Base-by-base conservation (phyloP, 2,888 invertebrate genomes). In the Watsonalla binaria region DNA sequence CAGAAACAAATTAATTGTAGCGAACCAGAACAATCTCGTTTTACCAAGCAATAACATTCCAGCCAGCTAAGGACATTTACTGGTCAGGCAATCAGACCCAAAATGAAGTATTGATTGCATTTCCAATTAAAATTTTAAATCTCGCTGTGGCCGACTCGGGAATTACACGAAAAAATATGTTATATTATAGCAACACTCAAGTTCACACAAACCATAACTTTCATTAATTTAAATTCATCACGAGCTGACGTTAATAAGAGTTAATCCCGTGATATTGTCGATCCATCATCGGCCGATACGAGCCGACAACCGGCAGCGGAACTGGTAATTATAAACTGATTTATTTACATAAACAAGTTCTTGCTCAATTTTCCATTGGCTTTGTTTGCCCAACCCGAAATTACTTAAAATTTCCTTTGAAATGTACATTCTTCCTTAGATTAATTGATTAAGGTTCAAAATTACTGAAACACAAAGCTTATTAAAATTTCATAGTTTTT, bases 151-250 rank as follows among this genome's bases (percentile, higher is more conserved):
- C 5, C 42, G 9, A 42, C 42, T 42, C 42, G 8, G 42, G 7
- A 42, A 11, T 42, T 42, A 42, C 9, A 42, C 9, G 42, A 48
- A 48, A 37, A 13, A 37, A 14, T 35, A 35, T 46, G 15, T 24
- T 13, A 24, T 37, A 9, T 2, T 37, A 9, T 49, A 37, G 37
- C 39, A 37, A 15, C 42, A 11, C 42, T 11, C 42, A 42, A 42
- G 42, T 42, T 42, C 42, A 11, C 8, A 5, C 2, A 5, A 42
- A 11, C 59, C 61, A 61, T 60, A 67, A 56, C 62, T 55, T 59
- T 61, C 61, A 65, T 70, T 68, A 70, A 66, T 70, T 55, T 59
- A 60, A 66, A 78, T 79, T 72, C 75, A 79, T 79, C 76, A 78
- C 55, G 54, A 53, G 52, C 52, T 59, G 59, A 68, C 68, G 64